A percentile compares a stretch with the other conserved stretches of the same genome.
phyloP scores from a whole-genome alignment of 2,888 invertebrate species.

The Drosophila maculinotata region DNA sequence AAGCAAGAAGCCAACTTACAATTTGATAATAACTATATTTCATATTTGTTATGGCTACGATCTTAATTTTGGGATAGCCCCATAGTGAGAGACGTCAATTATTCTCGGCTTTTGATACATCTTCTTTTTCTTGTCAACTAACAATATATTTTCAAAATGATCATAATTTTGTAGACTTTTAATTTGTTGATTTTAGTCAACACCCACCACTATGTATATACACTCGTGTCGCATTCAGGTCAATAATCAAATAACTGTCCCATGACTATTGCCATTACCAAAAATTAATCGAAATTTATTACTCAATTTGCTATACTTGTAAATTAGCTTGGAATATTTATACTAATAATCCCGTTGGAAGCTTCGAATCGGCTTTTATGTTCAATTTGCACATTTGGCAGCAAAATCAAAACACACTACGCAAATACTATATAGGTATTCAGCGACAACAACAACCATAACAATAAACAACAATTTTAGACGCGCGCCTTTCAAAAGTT shows the following conservation, averaged over 20 bases:
- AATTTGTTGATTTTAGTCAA: neutral
- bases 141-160: too few species aligned
- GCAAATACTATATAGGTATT: slow-evolving; percentile 35
- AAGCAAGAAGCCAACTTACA: neutral
- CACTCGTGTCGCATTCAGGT: too few species aligned
- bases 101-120: neutral
- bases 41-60: slow-evolving; percentile 3
- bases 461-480: slow-evolving; percentile 64
- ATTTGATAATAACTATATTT: slow-evolving; percentile 1
- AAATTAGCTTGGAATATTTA: slow-evolving; percentile 46
- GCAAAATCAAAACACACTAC: slow-evolving; percentile 44
- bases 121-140: neutral
- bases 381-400: slow-evolving; percentile 65
- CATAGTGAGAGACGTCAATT: slow-evolving; percentile 1
- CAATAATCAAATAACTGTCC: slow-evolving; percentile 10
- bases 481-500: slow-evolving; percentile 64
- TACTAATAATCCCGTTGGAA: slow-evolving; percentile 53
- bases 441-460: slow-evolving; percentile 43
- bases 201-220: too few species aligned
- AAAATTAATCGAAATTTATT: slow-evolving; percentile 33
- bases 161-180: too few species aligned
- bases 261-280: slow-evolving; percentile 23
- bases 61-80: neutral
- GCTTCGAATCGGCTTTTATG: slow-evolving; percentile 18
- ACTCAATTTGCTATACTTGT: slow-evolving; percentile 35